Percentiles rank a stretch among this genome's conserved stretches.
Evolutionary conservation across 2,888 invertebrate species (phyloP).

Genomic region (Urechis unicinctus): DNA sequence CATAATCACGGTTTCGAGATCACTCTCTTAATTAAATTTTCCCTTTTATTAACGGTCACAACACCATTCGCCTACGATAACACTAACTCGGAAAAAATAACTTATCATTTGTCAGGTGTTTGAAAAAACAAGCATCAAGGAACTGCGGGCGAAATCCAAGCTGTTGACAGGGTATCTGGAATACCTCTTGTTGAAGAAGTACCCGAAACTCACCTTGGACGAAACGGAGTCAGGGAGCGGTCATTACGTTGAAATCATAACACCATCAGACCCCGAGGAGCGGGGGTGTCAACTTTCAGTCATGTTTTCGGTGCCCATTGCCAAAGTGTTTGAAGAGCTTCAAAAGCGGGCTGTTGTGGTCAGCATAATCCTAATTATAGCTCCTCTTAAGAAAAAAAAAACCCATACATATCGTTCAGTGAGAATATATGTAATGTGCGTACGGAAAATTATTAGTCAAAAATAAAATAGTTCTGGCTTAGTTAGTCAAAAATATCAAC

Average conservation of each 20-base stretch:
- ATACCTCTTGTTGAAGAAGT: constrained; percentile 43
- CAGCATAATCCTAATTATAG: too few relatives aligned
- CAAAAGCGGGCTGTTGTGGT: constrained; percentile 55
- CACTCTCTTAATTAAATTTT: too few relatives aligned
- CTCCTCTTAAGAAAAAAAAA: too few relatives aligned
- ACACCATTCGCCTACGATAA: too few relatives aligned
- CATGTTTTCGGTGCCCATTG: constrained; percentile 50
- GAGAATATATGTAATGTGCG: too few relatives aligned
- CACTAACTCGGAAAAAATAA: too few relatives aligned
- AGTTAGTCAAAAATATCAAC: neutral
- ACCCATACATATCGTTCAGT: too few relatives aligned
- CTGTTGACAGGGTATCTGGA: constrained; percentile 57
- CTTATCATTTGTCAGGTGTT: constrained; percentile 55
- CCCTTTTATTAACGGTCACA: too few relatives aligned
- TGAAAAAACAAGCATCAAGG: constrained; percentile 51
- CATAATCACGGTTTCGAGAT: too few relatives aligned
- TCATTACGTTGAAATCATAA: constrained; percentile 39
- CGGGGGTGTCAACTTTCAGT: constrained; percentile 57
- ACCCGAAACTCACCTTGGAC: constrained; percentile 12
- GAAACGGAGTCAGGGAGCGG: neutral
- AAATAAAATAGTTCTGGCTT: too few relatives aligned
- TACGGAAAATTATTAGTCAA: too few relatives aligned
- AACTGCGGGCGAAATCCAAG: constrained; percentile 51
- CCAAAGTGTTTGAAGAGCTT: constrained; percentile 51
- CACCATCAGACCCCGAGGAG: constrained; percentile 53